Base-by-base conservation (phyloP, 2,888 invertebrate species). In the Erannis defoliaria region DNA sequence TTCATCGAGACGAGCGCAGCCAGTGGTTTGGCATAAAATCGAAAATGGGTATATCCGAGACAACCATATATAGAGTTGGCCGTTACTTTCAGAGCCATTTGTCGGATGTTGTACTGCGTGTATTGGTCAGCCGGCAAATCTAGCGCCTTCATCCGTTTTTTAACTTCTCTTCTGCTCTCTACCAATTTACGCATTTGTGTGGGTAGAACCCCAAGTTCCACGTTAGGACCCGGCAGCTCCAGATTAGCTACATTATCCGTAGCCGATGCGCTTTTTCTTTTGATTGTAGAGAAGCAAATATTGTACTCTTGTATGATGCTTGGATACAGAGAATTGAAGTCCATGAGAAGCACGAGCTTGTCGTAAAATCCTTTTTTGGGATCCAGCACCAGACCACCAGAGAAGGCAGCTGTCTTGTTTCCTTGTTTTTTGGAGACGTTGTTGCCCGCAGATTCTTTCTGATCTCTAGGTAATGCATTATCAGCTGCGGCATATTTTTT, bases 41-140 rank as follows among this genome's bases (percentile, higher is more conserved):
- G 94, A 0, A 98, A 98, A 85, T 97, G 95, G 0, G 96, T 94
- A 77, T 99, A 99, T 10, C 99, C 99, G 51, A 99, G 94, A 85
- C 99, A 99, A 9, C 99, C 99, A 78, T 99, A 99, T 99, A 99
- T 99, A 57, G 98, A 98, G 89, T 99, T 99, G 0, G 99, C 99
- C 0, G 99, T 99, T 57, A 99, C 92, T 87, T 99, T 99, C 54
- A 99, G 93, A 9, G 99, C 99, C 94, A 97, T 96, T 86, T 99
- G 99, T 23, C 99, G 94, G 58, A 99, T 99, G 81, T 99, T 97
- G 81, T 99, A 99, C 89, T 99, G 97, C 94, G 97, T 95, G 86
- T 95, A 95, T 68, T 96, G 93, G 66, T 98, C 98, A 0, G 94
- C 88, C 0, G 96, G 90, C 8, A 98, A 78, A 80, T 97, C 96